A percentile compares a stretch with the other conserved stretches of the same genome.
phyloP scores from a whole-genome alignment of 2,888 invertebrate species.

The Rhagonycha lutea region DNA sequence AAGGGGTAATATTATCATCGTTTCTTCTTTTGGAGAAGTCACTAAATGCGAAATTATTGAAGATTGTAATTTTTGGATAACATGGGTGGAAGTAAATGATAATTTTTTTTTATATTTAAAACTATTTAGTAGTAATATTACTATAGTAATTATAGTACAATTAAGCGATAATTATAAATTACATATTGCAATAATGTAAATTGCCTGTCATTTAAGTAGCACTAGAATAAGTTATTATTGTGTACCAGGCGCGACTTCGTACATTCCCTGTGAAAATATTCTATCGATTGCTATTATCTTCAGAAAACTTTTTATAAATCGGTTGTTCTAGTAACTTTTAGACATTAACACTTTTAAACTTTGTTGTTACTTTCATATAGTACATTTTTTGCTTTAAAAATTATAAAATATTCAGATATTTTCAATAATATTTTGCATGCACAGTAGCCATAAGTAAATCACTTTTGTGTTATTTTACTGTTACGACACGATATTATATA shows the following conservation, averaged over 20 bases:
- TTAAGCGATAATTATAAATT: conserved; percentile 16
- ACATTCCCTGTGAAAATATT: conserved; percentile 15
- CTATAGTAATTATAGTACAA: no score
- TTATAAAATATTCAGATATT: neutral
- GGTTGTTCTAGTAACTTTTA: conserved; percentile 7
- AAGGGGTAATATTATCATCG: no score
- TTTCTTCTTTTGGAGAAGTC: no score
- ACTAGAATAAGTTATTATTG: conserved; percentile 30
- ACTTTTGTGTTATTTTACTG: neutral
- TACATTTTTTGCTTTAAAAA: neutral
- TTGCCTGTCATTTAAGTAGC: conserved; percentile 31
- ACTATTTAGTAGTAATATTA: no score
- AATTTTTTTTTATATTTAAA: no score
- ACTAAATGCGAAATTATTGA: no score
- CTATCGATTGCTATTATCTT: conserved; percentile 20
- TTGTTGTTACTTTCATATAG: neutral
- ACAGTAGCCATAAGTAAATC: neutral
- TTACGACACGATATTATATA: neutral
- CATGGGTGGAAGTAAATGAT: no score
- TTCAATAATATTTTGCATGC: neutral
- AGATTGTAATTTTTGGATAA: no score
- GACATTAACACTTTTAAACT: neutral
- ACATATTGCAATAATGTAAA: conserved; percentile 22
- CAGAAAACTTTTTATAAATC: neutral
- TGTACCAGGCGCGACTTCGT: conserved; percentile 34